Evolutionary conservation across 2,888 invertebrate species (phyloP).

Genomic region (Drosophila histrio): DNA sequence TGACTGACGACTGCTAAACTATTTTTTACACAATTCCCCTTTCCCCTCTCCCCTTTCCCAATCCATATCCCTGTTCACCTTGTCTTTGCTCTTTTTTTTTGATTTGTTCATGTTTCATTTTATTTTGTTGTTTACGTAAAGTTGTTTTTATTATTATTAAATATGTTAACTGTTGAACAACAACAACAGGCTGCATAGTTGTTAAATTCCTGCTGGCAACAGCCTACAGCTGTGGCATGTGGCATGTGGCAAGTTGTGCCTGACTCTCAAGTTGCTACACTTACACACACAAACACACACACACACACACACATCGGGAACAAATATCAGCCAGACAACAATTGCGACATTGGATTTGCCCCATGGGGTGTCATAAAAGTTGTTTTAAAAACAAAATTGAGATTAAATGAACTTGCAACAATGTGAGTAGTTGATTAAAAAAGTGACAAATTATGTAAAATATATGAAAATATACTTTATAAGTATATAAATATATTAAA

Average conservation of each 20-base stretch:
- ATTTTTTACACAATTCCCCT: conserved; percentile 51
- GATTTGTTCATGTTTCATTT: conserved; percentile 40
- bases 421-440: no score
- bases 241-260: conserved; percentile 69
- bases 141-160: conserved; percentile 15
- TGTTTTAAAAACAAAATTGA: background rate
- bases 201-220: conserved; percentile 68
- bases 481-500: no score
- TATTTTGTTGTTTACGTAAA: conserved; percentile 71
- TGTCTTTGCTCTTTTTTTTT: conserved; percentile 1
- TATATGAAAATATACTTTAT: no score
- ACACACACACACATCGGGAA: conserved; percentile 17
- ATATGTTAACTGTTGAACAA: conserved; percentile 18
- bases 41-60: background rate
- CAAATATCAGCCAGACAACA: conserved; percentile 61
- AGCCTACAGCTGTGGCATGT: conserved; percentile 63
- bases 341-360: conserved; percentile 62
- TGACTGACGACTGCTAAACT: conserved; percentile 32
- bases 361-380: conserved; percentile 55
- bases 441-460: no score
- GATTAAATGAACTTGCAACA: background rate
- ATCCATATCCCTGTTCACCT: background rate
- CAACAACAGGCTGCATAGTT: conserved; percentile 64
- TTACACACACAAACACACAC: conserved; percentile 14
- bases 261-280: conserved; percentile 33